Evolutionary conservation across 2,797 vertebrate genomes (phyloP), one percentile per base, ranked within the genome.

Genomic region (Siniperca obscura): DNA sequence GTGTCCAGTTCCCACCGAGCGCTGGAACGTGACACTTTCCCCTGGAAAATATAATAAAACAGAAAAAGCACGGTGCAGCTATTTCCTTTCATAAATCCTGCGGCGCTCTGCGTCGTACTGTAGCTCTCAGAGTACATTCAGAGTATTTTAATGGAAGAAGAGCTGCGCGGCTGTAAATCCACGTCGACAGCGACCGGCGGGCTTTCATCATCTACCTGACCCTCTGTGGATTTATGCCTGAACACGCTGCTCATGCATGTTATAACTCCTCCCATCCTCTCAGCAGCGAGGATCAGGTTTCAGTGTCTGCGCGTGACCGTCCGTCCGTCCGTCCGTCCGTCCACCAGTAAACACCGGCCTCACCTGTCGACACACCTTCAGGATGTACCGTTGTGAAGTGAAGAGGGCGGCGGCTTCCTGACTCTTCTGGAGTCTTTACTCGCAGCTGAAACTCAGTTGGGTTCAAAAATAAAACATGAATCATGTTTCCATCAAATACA

Each of bases 31-130:
- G 95, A 96, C 95, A 93, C 95, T 93, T 94, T 93, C 91, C 89
- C 86, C 90, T 94, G 94, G 94, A 95, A 95, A 95, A 94, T 94
- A 92, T 87, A 91, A 95, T 96, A 94, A 95, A 95, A 91, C 79
- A 85, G 85, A 87, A 80, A 86, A 87, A 89, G 92, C 93, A 81
- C 90, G 76, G 90, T 86, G 90, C 90, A 91, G 93, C 89, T 85
- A 86, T 94, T 95, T 96, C 94, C 95, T 87, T 95, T 91, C 93
- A 95, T 95, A 96, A 95, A 95, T 95, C 94, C 92, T 90, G 83
- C 73, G 53, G 86, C 84, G 65, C 87, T 89, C 81, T 36, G 66
- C 17, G 86, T 62, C 75, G 5, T 10, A 12, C 75, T 65, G 82
- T 19, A 70, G 80, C 76, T 78, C 82, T 50, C 76, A 22, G 4